Base-by-base conservation (phyloP, 2,797 vertebrate species). In the Vultur gryphus region DNA sequence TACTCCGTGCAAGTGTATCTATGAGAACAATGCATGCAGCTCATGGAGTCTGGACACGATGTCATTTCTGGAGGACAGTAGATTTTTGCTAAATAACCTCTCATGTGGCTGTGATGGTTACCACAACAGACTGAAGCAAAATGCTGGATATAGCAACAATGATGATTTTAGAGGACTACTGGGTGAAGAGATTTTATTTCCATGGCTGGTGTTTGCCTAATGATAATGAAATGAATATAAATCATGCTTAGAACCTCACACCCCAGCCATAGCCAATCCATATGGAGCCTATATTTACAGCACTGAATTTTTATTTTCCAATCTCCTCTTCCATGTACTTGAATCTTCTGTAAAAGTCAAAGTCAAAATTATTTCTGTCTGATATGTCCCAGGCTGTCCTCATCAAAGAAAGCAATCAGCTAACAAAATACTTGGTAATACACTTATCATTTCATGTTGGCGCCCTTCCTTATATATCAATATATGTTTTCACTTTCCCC, bases 231-330 rank as follows among this genome's bases (percentile, higher is more conserved):
- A 78, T 57, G 0, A 65, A 73, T 57, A 51, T 17, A 87, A 86
- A 69, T 65, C n/a, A n/a, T 18, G 6, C 24, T 41, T 46, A 81
- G 35, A 90, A 8, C 11, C 4, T 57, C 33, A 46, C 13, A 52
- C 1, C 0, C 1, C 23, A 80, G 18, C 5, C n/a, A 54, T 18
- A 84, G 31, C 18, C 44, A 75, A n/a, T 1, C 0, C 23, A 12
- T 31, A 14, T 19, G 15, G 16, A 6, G 5, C 4, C 26, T 61
- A 6, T 71, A 49, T 75, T 80, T 71, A 67, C 31, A 64, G 29
- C 8, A 73, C 8, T 44, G 14, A 78, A 15, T 43, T 93, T 84
- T 75, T 86, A 20, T 78, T 88, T 95, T 69, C 26, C 9, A 33
- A 0, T 72, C 21, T 90, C 44, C 21, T 73, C 13, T 71, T 88